A percentile compares a stretch with the other conserved stretches of the same genome.
Evolutionary conservation across 1,140 invertebrate genomes (phyloP).

Genomic region (Matsumurasca onukii): DNA sequence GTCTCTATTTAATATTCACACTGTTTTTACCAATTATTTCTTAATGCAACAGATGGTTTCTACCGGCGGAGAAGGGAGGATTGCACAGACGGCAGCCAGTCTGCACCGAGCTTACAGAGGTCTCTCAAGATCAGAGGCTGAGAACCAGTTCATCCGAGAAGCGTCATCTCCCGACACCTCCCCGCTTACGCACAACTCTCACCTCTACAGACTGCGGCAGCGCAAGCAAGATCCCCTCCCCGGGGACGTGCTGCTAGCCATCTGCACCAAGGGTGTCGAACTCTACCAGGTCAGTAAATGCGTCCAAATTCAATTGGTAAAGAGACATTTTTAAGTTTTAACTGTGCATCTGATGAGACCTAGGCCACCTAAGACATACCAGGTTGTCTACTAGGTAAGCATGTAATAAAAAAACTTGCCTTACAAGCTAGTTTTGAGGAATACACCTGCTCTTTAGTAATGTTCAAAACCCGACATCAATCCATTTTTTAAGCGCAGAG

Average conservation of each 20-base stretch:
- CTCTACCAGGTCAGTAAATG: constrained; percentile 59
- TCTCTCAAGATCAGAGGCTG: constrained; percentile 72
- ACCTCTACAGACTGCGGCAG: constrained; percentile 83
- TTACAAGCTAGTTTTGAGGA: too few species aligned
- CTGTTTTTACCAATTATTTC: too few species aligned
- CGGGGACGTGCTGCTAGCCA: constrained; percentile 73
- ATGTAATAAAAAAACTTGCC: too few species aligned
- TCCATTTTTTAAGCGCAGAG: too few species aligned
- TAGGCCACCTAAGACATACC: neutral
- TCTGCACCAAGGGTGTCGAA: constrained; percentile 84
- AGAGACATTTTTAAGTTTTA: neutral
- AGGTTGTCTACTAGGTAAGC: too few species aligned
- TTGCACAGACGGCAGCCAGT: constrained; percentile 56
- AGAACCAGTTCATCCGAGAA: constrained; percentile 85
- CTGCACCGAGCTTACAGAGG: constrained; percentile 74
- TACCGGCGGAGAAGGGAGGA: constrained; percentile 53
- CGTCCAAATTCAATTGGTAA: neutral
- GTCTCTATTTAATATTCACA: too few species aligned
- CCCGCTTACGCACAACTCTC: constrained; percentile 81
- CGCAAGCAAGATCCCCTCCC: constrained; percentile 76
- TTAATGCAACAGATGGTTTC: constrained; percentile 51
- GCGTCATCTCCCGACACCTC: constrained; percentile 77
- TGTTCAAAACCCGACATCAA: too few species aligned
- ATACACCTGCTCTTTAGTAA: too few species aligned
- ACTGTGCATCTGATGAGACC: too few species aligned